These are phyloP conservation scores for Probaryconus sp. DNA, from an alignment of 1,140 invertebrate genomes.

Conservation along the genomic window DNA sequence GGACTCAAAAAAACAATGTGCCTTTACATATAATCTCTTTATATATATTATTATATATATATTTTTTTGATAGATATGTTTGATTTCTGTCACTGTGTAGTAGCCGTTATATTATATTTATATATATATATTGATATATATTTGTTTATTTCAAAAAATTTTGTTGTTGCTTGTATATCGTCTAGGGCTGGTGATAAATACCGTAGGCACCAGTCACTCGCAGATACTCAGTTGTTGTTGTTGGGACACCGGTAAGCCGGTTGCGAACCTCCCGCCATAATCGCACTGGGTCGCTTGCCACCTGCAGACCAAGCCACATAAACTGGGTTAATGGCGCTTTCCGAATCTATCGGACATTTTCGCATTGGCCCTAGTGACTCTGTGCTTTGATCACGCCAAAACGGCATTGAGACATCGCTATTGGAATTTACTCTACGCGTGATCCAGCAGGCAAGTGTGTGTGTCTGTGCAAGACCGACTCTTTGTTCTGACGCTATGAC, in stretches of 20 bases:
- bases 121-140: conserved; percentile 51
- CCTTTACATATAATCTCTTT: conserved; percentile 6
- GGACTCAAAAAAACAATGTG: conserved; percentile 40
- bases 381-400: conserved; percentile 78
- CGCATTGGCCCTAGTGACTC: conserved; percentile 76
- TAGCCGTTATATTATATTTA: conserved; percentile 68
- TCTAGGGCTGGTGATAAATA: conserved; percentile 79
- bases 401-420: conserved; percentile 70
- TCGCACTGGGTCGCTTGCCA: conserved; percentile 77
- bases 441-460: conserved; percentile 76
- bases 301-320: conserved; percentile 79
- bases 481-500: conserved; percentile 71
- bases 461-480: conserved; percentile 74
- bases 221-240: conserved; percentile 75
- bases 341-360: conserved; percentile 71
- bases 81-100: conserved; percentile 64
- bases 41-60: conserved; percentile 10
- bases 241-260: conserved; percentile 74
- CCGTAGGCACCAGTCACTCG: conserved; percentile 78
- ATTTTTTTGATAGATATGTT: conserved; percentile 23
- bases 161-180: conserved; percentile 69
- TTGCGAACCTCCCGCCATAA: conserved; percentile 74
- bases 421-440: conserved; percentile 76
- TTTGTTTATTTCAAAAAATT: conserved; percentile 37
- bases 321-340: conserved; percentile 79